These are phyloP conservation scores for Gavia stellata DNA, from an alignment of 2,113 vertebrate species.

Conservation along the genomic window DNA sequence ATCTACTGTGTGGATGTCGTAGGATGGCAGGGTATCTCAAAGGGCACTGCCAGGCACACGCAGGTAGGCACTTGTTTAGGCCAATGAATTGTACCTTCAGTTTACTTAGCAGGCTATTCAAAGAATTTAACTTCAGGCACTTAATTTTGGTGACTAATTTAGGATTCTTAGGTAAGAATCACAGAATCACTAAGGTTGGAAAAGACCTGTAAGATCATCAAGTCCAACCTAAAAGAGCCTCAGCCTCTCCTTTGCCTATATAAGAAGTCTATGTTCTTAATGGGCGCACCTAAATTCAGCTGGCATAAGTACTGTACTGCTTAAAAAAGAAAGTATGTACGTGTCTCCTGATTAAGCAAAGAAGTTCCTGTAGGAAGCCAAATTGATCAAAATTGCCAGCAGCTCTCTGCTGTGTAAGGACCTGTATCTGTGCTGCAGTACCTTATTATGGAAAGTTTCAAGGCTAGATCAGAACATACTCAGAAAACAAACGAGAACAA, in stretches of 20 bases:
- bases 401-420: neutral
- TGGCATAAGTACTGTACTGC: neutral
- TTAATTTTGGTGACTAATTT: neutral
- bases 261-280: neutral
- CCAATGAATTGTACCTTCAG: neutral
- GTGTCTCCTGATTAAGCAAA: neutral
- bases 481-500: slow-evolving; percentile 21
- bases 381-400: neutral
- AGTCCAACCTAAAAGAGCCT: too few relatives aligned
- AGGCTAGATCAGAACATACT: neutral
- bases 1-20: fast-evolving
- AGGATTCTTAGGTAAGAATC: neutral
- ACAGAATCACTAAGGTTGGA: too few relatives aligned
- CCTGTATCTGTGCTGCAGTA: neutral
- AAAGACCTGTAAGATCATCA: too few relatives aligned
- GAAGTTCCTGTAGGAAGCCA: neutral
- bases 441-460: neutral
- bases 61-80: neutral
- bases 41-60: neutral
- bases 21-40: neutral
- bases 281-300: neutral
- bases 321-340: neutral
- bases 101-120: neutral
- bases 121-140: neutral
- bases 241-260: neutral